Base-by-base conservation (phyloP, 1,140 invertebrate genomes). In the Dufourea novaeangliae region DNA sequence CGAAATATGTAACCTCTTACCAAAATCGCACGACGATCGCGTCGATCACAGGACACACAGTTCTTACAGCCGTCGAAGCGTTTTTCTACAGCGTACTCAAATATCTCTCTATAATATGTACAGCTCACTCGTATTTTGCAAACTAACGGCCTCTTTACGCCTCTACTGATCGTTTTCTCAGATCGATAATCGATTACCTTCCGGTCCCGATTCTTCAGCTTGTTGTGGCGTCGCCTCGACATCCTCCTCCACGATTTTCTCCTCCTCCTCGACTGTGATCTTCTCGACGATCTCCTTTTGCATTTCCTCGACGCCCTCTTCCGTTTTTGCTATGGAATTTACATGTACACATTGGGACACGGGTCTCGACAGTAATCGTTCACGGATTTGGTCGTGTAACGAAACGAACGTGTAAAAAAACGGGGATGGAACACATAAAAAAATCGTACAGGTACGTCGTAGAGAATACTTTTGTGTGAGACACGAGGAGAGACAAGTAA, bases 301-400 rank as follows among this genome's bases (percentile, higher is more conserved):
- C 77, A 80, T 57, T 63, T 88, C 88, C 32, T 91, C 91, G 34
- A 88, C 79, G 67, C 82, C 90, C 88, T 93, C 94, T 62, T 94
- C 90, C 27, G 93, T 91, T 88, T 93, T 93, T 7, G 94, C 88
- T 92, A 85, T 29, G 70, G 84, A 89, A 90, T 76, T 54, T 70
- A 87, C 70, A 90, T 69, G 79, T 67, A 87, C 73, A 89, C 68
- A 78, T 87, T 85, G 73, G 79, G 25, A 62, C 6, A 11, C n/a
- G 59, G 14, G 44, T 57, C 20, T 25, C 20, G 27, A 34, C 17
- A 32, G 1, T n/a, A 67, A 8, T 37, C 50, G 25, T 57, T 20
- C 20, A 27, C 39, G 27, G 25, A 14, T 4, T 17, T 44, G 11
- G 41, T 44, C 12, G 41, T 14, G 41, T 44, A 37, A 8, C 8